These are phyloP conservation scores for Sciurus niger DNA, from an alignment of 2,113 vertebrate species.

Conservation along the genomic window DNA sequence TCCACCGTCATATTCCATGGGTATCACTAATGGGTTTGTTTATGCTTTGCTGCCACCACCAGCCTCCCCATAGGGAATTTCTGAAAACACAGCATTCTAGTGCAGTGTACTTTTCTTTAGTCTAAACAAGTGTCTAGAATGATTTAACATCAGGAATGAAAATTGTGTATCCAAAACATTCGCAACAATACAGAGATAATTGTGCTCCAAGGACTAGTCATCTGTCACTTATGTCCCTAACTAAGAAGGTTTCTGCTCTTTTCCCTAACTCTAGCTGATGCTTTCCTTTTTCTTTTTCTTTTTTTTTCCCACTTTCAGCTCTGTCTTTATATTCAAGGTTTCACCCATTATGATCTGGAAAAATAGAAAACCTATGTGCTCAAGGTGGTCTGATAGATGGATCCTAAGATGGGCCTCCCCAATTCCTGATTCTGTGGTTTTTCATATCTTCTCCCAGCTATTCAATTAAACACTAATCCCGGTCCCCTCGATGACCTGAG, in stretches of 20 bases:
- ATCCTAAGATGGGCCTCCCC: not conserved
- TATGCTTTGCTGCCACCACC: conserved; percentile 58
- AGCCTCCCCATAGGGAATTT: conserved; percentile 67
- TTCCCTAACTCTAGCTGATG: not conserved
- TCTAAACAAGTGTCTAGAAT: conserved; percentile 66
- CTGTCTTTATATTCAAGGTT: conserved; percentile 2
- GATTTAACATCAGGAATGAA: conserved; percentile 72
- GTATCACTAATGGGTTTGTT: conserved; percentile 75
- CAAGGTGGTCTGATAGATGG: not conserved
- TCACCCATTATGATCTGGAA: not conserved
- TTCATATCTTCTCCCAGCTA: not conserved
- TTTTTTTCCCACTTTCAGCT: not conserved
- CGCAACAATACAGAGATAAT: conserved; percentile 58
- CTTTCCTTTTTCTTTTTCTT: not conserved
- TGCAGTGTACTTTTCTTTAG: conserved; percentile 18
- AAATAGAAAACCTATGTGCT: not conserved
- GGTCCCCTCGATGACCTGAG: not conserved
- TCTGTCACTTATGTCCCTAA: not conserved
- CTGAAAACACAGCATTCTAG: conserved; percentile 70
- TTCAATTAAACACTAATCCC: not conserved
- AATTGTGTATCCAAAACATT: conserved; percentile 59
- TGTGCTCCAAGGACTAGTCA: conserved; percentile 35
- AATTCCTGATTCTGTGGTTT: not conserved
- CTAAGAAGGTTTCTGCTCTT: not conserved
- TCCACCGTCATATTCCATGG: not conserved